phyloP scores from a whole-genome alignment of 2,888 invertebrate genomes.

The Odiellus spinosus region DNA sequence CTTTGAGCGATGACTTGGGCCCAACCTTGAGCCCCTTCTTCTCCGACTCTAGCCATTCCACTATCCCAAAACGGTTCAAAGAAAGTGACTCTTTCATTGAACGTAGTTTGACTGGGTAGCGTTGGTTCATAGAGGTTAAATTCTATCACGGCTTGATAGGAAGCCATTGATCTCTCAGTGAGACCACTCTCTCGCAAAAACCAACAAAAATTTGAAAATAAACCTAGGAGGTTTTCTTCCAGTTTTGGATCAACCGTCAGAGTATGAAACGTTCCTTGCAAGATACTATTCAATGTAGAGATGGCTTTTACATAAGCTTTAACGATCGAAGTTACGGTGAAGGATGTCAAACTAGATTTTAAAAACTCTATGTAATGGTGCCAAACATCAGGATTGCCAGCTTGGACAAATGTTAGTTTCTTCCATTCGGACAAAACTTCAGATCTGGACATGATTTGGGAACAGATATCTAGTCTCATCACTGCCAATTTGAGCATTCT shows the following conservation, averaged over 20 bases:
- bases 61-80: constrained; percentile 34
- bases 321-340: constrained; percentile 25
- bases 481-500: constrained; percentile 27
- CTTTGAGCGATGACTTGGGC: constrained; percentile 22
- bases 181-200: constrained; percentile 29
- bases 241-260: constrained; percentile 24
- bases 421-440: constrained; percentile 30
- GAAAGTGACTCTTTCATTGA: constrained; percentile 23
- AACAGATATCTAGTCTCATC: constrained; percentile 26
- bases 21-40: constrained; percentile 29
- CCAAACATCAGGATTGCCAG: constrained; percentile 30
- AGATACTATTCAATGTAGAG: constrained; percentile 24
- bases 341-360: constrained; percentile 27
- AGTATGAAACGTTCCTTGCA: constrained; percentile 27
- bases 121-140: constrained; percentile 30
- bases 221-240: constrained; percentile 24
- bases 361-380: constrained; percentile 27
- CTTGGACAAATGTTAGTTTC: constrained; percentile 29
- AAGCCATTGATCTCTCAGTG: constrained; percentile 31
- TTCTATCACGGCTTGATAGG: constrained; percentile 32
- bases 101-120: constrained; percentile 13
- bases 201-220: constrained; percentile 27
- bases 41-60: constrained; percentile 30
- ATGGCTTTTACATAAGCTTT: constrained; percentile 30
- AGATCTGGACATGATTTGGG: constrained; percentile 26